Percentiles rank a stretch among this genome's conserved stretches.
Evolutionary conservation across 2,888 invertebrate species (phyloP).

Genomic region (Hyalella azteca): DNA sequence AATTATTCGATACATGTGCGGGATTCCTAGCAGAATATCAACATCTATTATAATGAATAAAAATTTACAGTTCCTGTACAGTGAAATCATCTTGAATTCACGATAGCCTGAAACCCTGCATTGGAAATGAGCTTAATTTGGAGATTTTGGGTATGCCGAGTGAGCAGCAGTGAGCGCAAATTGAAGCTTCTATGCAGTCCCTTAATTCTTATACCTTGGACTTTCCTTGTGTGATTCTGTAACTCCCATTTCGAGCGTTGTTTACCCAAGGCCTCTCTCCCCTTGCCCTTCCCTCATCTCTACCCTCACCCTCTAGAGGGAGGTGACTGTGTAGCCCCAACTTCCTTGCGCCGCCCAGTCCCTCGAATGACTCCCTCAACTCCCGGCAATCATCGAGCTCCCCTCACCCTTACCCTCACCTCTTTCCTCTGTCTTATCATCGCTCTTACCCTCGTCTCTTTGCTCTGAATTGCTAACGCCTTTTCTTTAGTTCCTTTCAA

Average conservation of each 20-base stretch:
- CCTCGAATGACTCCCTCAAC: neutral
- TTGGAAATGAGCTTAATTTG: conserved; percentile 4
- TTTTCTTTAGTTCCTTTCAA: no score
- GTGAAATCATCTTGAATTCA: no score
- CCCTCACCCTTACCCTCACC: neutral
- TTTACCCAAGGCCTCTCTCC: neutral
- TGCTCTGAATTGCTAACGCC: no score
- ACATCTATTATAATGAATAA: no score
- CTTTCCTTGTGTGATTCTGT: conserved; percentile 18
- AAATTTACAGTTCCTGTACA: no score
- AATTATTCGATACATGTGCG: no score
- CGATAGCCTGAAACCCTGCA: neutral
- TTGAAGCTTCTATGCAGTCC: conserved; percentile 18
- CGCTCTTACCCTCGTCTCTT: no score
- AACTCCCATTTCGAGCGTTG: conserved; percentile 7
- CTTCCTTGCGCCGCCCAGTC: neutral
- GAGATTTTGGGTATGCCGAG: conserved; percentile 1
- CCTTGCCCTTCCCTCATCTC: neutral
- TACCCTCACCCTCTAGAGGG: neutral
- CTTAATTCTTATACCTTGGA: conserved; percentile 14
- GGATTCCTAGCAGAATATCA: no score
- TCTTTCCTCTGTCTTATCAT: neutral
- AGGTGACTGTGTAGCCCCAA: neutral
- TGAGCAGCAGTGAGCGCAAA: conserved; percentile 7
- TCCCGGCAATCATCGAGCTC: neutral